Base-by-base conservation (phyloP, 1,140 invertebrate species). In the Epicauta chinensis region DNA sequence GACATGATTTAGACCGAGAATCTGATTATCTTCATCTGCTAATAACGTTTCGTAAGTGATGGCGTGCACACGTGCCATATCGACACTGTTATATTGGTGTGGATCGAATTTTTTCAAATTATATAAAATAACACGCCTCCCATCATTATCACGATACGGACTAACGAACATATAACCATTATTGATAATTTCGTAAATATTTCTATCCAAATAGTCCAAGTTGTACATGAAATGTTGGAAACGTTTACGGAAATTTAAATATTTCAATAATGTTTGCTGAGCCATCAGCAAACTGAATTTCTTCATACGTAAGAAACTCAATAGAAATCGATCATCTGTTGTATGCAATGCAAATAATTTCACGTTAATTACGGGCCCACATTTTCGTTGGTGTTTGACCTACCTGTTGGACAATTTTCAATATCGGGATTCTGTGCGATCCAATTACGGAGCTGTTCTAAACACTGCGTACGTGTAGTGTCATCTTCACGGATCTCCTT, bases 261-360 rank as follows among this genome's bases (percentile, higher is more conserved):
- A 92, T 62, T 89, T 90, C 7, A 91, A 73, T 6, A 93, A 63
- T 7, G 81, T 83, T 60, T 87, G 81, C 63, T 90, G 81, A 0
- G 89, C 83, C 77, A 89, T 81, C 1, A 82, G 83, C 12, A 92
- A 75, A 59, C 83, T 84, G 72, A 82, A 91, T 67, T 91, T 91
- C 64, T 88, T 85, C 35, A 80, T 77, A 2, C 87, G 75, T 39
- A 91, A 72, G 63, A 91, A 91, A 32, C 87, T 74, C 31, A 91
- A 70, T 49, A 91, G 72, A 67, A 90, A 91, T 46, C 71, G 76
- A 36, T 81, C 77, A 70, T 91, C 88, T 81, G 71, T 5, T 4
- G 4, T 5, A 5, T 30, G 29, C 29, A 30, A 30, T 5, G 10
- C 29, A 30, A 38, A 11, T 12, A 13, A 29, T 45, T 52, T 40